Evolutionary conservation across 2,888 invertebrate genomes (phyloP).

Genomic region (Drosophila aldrichi): DNA sequence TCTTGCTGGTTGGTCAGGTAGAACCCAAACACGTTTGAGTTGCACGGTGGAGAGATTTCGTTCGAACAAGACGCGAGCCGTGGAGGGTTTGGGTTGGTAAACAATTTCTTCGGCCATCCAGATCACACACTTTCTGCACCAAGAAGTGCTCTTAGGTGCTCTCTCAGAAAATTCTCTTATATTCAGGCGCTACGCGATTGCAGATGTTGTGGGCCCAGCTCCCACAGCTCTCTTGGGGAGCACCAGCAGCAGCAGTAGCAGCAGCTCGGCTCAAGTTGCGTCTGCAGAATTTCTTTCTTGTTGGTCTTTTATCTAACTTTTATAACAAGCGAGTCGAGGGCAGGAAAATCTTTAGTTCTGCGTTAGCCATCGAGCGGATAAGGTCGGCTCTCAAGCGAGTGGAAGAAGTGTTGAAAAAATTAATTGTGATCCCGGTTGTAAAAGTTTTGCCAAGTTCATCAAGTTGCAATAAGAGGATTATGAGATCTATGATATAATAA

Average conservation of each 20-base stretch:
- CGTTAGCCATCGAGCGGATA: slow-evolving; percentile 68
- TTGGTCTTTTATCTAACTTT: slow-evolving; percentile 60
- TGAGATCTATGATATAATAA: slow-evolving; percentile 2
- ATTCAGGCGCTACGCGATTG: slow-evolving; percentile 2
- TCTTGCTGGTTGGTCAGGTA: slow-evolving; percentile 6
- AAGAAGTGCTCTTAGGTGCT: slow-evolving; percentile 22
- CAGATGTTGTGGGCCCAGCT: too few species aligned
- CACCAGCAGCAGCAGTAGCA: slow-evolving; percentile 1
- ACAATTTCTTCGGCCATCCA: slow-evolving; percentile 58
- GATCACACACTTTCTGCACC: slow-evolving; percentile 37
- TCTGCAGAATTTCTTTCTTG: slow-evolving; percentile 67
- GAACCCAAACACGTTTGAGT: slow-evolving; percentile 65
- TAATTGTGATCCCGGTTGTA: slow-evolving; percentile 23
- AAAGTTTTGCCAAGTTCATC: slow-evolving; percentile 9
- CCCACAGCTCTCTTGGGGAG: slow-evolving; percentile 5
- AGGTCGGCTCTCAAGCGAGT: slow-evolving; percentile 57
- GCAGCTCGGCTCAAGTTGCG: slow-evolving; percentile 37
- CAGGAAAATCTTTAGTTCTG: slow-evolving; percentile 70
- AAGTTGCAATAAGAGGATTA: slow-evolving; percentile 3
- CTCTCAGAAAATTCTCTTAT: slow-evolving; percentile 35
- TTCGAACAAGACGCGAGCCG: slow-evolving; percentile 22
- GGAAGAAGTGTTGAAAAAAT: slow-evolving; percentile 37
- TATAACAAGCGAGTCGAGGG: slow-evolving; percentile 70
- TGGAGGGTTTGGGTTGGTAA: slow-evolving; percentile 28
- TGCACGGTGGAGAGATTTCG: slow-evolving; percentile 53